Evolutionary conservation across 2,797 vertebrate species (phyloP), one percentile per base, ranked within the genome.

Genomic region (Fistularia commersonii): DNA sequence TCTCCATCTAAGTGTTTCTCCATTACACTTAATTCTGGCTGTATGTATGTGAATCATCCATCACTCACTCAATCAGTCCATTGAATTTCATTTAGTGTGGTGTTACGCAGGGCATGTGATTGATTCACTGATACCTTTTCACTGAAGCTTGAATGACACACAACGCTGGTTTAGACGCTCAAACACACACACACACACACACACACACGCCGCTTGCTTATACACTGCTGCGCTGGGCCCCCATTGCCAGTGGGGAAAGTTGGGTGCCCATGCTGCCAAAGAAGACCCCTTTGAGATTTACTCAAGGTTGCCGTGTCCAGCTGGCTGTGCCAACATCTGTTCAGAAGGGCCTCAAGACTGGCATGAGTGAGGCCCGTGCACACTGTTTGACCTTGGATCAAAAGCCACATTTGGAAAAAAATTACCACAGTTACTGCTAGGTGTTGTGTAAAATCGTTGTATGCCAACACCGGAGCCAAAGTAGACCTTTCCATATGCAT

Each of bases 101-200:
- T 82, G 87, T 87, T 88, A 87, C 82, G 75, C 81, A 76, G 85
- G 81, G 78, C 85, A 84, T 84, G 84, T 87, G 87, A 89, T 89
- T 89, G 87, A 87, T 89, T 89, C 84, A 79, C 79, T 82, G 83
- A 60, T 85, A 83, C 79, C 83, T 83, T 87, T 86, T 79, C 81
- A 86, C 79, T 87, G 83, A 85, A 88, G 85, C 87, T 86, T 89
- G 85, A 88, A 89, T 86, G 87, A 87, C 87, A 86, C 84, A 83
- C 85, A 84, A 76, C 71, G 74, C 80, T 77, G 76, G 51, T 77
- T 75, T 70, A 60, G 61, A 69, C 74, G 76, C n/a, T 32, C 45
- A 38, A 11, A 6, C 44, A 31, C 52, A 41, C 45, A 11, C 35
- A 37, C 71, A 58, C 57, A 41, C 46, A 45, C 53, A 55, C 13